Conservation (phyloP, 92 coral and sea anemone genomes). For the Palythoa grandis region DNA sequence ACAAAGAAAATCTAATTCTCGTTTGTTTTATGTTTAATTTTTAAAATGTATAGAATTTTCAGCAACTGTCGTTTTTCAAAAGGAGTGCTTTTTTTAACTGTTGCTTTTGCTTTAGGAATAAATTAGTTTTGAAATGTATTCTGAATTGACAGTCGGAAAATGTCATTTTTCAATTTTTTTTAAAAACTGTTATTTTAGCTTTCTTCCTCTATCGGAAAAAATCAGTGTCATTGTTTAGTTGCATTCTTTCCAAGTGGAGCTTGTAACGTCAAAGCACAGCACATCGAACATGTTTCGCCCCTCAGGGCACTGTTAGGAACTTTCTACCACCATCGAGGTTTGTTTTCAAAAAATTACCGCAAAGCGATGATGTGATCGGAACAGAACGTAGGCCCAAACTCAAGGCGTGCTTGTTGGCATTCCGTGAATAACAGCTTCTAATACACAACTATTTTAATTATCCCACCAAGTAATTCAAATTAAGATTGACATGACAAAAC, state of each 20-base stretch:
- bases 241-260: not conserved
- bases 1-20: no score
- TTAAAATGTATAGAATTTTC: no score
- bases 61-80: not conserved
- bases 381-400: not conserved
- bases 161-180: no score
- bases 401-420: no score
- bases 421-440: not conserved
- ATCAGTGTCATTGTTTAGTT: not conserved
- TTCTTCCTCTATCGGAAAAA: not conserved
- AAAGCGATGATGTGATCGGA: not conserved
- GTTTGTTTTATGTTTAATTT: not conserved
- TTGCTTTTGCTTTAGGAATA: not conserved
- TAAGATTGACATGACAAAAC: not conserved
- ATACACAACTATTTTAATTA: not conserved
- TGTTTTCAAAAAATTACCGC: not conserved
- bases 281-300: not conserved
- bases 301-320: not conserved
- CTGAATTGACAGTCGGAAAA: no score
- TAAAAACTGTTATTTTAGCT: not conserved
- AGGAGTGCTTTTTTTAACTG: not conserved
- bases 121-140: no score
- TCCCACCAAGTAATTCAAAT: not conserved
- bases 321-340: not conserved
- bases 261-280: not conserved